Conservation (phyloP, 30 jellyfish, hydroid and myxozoan species). For the Clytia hemisphaerica region DNA sequence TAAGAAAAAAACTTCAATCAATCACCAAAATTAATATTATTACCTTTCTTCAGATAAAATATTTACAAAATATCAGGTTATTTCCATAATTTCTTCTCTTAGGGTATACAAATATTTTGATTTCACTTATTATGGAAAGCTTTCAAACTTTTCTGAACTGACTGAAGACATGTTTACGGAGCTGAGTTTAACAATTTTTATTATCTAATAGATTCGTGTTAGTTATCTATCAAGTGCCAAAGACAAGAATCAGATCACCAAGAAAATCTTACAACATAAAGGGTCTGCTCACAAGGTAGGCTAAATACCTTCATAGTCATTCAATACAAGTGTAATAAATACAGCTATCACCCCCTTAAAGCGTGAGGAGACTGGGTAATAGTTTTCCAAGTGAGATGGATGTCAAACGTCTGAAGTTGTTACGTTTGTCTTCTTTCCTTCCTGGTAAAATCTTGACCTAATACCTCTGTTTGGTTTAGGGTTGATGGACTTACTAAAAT, state of each 20-base stretch:
- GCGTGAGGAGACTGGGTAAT: too few relatives aligned
- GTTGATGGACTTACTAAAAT: too few relatives aligned
- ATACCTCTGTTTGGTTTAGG: too few relatives aligned
- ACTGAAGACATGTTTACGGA: background rate
- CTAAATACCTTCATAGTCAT: too few relatives aligned
- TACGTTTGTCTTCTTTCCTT: too few relatives aligned
- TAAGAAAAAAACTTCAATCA: too few relatives aligned
- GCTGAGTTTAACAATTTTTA: background rate
- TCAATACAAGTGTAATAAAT: too few relatives aligned
- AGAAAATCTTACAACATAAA: slow-evolving; percentile 77
- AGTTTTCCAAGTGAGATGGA: too few relatives aligned
- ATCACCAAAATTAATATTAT: too few relatives aligned
- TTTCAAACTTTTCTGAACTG: background rate
- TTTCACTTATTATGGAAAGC: background rate
- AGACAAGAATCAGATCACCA: slow-evolving; percentile 50
- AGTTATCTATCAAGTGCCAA: slow-evolving; percentile 53
- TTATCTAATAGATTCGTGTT: slow-evolving; percentile 63
- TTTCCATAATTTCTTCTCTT: background rate
- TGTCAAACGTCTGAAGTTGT: too few relatives aligned
- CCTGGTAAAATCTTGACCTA: too few relatives aligned
- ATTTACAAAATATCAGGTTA: background rate
- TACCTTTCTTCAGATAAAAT: background rate
- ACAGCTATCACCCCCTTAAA: too few relatives aligned
- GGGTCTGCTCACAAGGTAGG: slow-evolving; percentile 92
- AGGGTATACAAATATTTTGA: background rate